Base-by-base conservation (phyloP, 2,888 invertebrate genomes). In the Aspidiotus rigidus region DNA sequence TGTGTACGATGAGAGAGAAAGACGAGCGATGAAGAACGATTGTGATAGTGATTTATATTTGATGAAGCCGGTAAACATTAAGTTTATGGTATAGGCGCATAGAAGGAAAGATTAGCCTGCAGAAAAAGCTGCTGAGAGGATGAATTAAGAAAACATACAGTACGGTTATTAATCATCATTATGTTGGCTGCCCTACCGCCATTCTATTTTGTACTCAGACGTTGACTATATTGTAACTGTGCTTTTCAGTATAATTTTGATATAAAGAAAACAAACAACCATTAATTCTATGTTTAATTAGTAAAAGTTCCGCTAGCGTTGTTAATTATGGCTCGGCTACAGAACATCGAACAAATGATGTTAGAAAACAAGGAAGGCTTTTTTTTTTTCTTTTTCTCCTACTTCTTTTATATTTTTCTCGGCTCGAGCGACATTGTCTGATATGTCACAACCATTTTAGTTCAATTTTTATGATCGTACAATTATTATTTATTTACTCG, bases 211-310 rank as follows among this genome's bases (percentile, higher is more conserved):
- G 49, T 11, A n/a, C 49, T n/a, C 49, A n/a, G 49, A 11, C 17
- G 49, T 17, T 11, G 13, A 28, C 28, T 62, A 16, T 17, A 44
- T 61, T 44, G 63, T 53, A 16, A 16, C 17, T 17, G 63, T 49
- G 42, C 49, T 62, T 62, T 62, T 49, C 62, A 39, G 53, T 39
- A 62, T 64, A 64, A 64, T 64, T 64, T 66, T 57, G 41, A 57
- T 57, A 66, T 57, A 66, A 66, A 66, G 66, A 66, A 66, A 66
- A 66, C 66, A 66, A 66, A 66, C 66, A 66, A 56, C 66, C 66
- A 66, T 66, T 66, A 66, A 66, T 66, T 66, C 66, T 66, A 66
- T 57, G 66, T 66, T 66, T 66, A 66, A 66, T 66, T 66, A 66
- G 66, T 44, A 44, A 57, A 66, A 66, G 56, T 66, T 66, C 16